A percentile compares a stretch with the other conserved stretches of the same genome.
Conservation (phyloP, 2,888 invertebrate species). For the Caenorhabditis doughertyi region DNA sequence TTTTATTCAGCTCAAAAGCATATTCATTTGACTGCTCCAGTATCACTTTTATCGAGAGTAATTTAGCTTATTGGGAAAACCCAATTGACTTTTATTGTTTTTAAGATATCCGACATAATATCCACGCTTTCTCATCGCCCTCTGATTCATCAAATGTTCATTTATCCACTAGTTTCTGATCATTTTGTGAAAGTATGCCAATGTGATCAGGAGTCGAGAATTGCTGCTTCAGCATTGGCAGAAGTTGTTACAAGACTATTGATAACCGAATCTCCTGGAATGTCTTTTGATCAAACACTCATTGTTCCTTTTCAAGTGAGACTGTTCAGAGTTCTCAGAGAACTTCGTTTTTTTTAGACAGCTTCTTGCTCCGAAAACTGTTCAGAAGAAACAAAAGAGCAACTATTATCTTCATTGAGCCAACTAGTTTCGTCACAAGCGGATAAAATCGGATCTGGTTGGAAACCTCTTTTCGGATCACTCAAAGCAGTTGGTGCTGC, state of each 20-base stretch:
- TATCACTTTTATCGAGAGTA: conserved; percentile 66
- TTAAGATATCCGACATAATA: conserved; percentile 69
- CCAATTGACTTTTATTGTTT: not conserved
- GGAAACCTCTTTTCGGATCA: conserved; percentile 96
- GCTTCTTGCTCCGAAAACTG: conserved; percentile 90
- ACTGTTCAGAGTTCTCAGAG: too few species aligned
- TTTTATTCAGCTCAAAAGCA: conserved; percentile 80
- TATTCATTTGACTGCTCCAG: conserved; percentile 67
- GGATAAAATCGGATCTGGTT: conserved; percentile 83
- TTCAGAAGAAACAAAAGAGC: conserved; percentile 92
- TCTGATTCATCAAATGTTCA: conserved; percentile 91
- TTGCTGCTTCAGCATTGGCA: conserved; percentile 66
- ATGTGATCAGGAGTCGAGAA: conserved; percentile 68
- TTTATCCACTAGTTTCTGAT: conserved; percentile 93
- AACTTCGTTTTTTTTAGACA: conserved; percentile 30
- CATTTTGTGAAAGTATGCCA: conserved; percentile 92
- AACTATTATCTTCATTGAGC: conserved; percentile 95
- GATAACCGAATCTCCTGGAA: conserved; percentile 65
- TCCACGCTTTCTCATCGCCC: conserved; percentile 74
- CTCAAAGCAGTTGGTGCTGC: conserved; percentile 88
- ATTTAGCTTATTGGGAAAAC: not conserved
- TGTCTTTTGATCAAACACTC: conserved; percentile 77
- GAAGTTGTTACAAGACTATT: conserved; percentile 69
- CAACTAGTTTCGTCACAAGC: conserved; percentile 94
- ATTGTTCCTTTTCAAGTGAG: conserved; percentile 72